Conservation (phyloP, 2,797 vertebrate genomes). For the Coregonus sp. region DNA sequence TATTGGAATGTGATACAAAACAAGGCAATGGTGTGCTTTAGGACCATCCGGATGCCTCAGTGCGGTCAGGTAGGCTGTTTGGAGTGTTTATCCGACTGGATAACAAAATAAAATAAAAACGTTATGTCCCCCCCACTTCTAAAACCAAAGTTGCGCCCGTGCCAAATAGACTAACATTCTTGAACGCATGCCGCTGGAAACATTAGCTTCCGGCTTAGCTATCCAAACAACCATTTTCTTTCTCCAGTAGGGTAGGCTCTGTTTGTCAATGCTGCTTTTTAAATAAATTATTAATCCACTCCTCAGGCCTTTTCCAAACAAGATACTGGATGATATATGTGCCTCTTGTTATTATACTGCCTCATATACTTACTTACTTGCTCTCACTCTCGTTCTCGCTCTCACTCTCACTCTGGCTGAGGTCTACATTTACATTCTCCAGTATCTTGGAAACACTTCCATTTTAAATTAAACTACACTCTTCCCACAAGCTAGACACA, state of each 20-base stretch:
- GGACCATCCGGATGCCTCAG: no score
- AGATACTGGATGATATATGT: constrained; percentile 52
- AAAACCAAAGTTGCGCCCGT: background rate
- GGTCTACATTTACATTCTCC: constrained; percentile 67
- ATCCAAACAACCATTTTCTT: constrained; percentile 39
- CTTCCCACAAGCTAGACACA: constrained; percentile 43
- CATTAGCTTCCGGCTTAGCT: constrained; percentile 27
- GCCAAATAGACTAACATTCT: constrained; percentile 32
- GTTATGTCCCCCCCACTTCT: no score
- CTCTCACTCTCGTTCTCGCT: no score
- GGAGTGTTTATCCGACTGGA: no score
- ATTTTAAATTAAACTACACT: constrained; percentile 39
- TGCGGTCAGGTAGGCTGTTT: no score
- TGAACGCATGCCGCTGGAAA: constrained; percentile 34
- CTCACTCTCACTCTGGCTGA: background rate
- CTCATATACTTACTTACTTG: constrained; percentile 26
- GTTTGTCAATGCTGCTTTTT: constrained; percentile 57
- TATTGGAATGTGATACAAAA: no score
- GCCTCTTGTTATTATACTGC: constrained; percentile 18
- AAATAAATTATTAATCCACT: constrained; percentile 76
- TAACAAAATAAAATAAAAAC: no score
- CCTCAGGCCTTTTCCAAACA: constrained; percentile 52
- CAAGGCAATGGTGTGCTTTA: no score
- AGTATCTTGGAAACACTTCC: constrained; percentile 75
- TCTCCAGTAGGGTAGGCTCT: constrained; percentile 37